Conservation (phyloP, 2,888 invertebrate genomes). For the Lochmaea capreae region DNA sequence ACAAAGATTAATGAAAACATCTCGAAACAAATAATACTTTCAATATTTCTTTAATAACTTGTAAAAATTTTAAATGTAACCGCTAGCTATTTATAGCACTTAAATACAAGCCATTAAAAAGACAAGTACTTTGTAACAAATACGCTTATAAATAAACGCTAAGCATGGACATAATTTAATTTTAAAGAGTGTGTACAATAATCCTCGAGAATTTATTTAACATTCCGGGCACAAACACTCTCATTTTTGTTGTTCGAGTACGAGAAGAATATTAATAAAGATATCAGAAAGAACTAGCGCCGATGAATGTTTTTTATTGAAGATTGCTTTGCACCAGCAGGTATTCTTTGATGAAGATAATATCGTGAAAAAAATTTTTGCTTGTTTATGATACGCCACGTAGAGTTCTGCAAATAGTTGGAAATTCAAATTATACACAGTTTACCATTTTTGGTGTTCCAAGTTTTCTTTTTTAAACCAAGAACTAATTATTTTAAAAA, state of each 20-base stretch:
- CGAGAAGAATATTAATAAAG: conserved; percentile 19
- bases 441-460: too few species aligned
- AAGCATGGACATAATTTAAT: conserved; percentile 21
- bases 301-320: conserved; percentile 1
- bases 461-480: too few species aligned
- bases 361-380: neutral
- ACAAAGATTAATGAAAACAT: too few species aligned
- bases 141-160: conserved; percentile 23
- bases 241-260: conserved; percentile 24
- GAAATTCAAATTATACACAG: too few species aligned
- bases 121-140: conserved; percentile 26
- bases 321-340: neutral
- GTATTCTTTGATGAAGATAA: neutral
- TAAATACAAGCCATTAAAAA: conserved; percentile 6
- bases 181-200: conserved; percentile 17
- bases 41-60: conserved; percentile 9
- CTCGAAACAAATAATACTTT: too few species aligned
- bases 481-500: too few species aligned
- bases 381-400: too few species aligned
- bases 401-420: too few species aligned
- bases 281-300: conserved; percentile 7
- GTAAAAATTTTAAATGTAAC: neutral
- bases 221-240: conserved; percentile 24
- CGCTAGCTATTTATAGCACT: conserved; percentile 13
- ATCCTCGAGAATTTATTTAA: conserved; percentile 25